Conservation (phyloP, 2,888 invertebrate genomes). For the Marasmarcha lunaedactyla region DNA sequence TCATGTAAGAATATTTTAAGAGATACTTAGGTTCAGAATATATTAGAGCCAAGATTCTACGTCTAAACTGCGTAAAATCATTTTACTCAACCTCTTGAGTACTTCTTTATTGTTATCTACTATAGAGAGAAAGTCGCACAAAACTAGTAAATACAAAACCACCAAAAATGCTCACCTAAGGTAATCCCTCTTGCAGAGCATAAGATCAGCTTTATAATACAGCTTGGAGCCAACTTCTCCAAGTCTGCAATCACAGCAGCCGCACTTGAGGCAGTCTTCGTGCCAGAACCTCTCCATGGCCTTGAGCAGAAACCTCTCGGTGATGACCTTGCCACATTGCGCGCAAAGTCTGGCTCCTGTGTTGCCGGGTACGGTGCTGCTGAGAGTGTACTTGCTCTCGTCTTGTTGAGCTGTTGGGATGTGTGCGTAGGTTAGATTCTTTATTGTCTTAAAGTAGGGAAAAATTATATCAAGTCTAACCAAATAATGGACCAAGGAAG, state of each 20-base stretch:
- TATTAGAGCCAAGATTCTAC: too few species aligned
- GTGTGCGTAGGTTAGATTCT: too few species aligned
- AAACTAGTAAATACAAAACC: too few species aligned
- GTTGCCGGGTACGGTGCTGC: conserved; percentile 35
- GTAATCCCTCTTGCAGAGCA: conserved; percentile 92
- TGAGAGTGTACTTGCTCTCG: conserved; percentile 52
- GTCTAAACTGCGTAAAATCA: too few species aligned
- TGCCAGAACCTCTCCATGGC: conserved; percentile 94
- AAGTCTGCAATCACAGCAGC: conserved; percentile 92
- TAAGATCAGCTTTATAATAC: conserved; percentile 90
- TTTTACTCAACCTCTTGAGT: too few species aligned
- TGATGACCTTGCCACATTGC: conserved; percentile 88
- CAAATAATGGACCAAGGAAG: too few species aligned
- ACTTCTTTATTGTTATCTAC: too few species aligned
- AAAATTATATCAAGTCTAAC: too few species aligned
- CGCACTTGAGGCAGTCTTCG: conserved; percentile 93
- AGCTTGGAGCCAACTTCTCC: conserved; percentile 93
- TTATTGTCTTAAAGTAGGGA: too few species aligned
- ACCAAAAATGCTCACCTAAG: conserved; percentile 78
- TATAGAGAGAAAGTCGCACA: too few species aligned
- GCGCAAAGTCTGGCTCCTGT: conserved; percentile 77
- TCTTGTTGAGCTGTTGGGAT: conserved; percentile 51
- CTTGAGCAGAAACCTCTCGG: conserved; percentile 84
- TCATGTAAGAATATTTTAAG: too few species aligned
- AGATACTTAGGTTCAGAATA: too few species aligned